Base-by-base conservation (phyloP, 2,888 invertebrate genomes). In the Lasioglossum morio region DNA sequence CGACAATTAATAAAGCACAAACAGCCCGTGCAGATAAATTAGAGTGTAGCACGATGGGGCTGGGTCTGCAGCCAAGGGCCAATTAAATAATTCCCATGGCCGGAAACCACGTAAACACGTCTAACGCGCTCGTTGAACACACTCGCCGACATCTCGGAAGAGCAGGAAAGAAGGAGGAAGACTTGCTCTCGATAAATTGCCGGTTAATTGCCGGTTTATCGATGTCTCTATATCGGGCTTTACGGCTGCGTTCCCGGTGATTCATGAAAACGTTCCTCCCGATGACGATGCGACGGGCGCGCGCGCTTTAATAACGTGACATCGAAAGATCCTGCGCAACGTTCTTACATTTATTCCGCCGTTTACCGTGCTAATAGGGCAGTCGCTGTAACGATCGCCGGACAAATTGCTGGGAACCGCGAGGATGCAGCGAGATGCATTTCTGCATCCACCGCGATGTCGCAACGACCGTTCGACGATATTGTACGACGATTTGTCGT, bases 181-280 rank as follows among this genome's bases (percentile, higher is more conserved):
- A 63, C 19, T 7, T 37, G 12, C 73, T 46, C 69, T 30, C 57
- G 74, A 72, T 69, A 77, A 84, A 81, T 81, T 46, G 53, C 57
- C n/a, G 48, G 57, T 80, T 84, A 80, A 84, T 84, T 60, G 80
- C 80, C 46, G 23, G 73, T 84, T 84, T 81, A 76, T 77, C 72
- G 76, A 77, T 66, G 83, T 60, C 43, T 57, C 27, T 43, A 19
- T 77, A 81, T 81, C 66, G 83, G 37, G 23, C 27, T 53, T 34
- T 37, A 30, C 53, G 66, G 48, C 57, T 46, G 2, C 53, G 30
- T 23, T 4, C 16, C 19, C 63, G 23, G 5, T 37, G 53, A 80
- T 73, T 84, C 57, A 66, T 37, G 30, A 16, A 23, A 40, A 57
- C 72, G 43, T 60, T 37, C 23, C 1, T 34, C 8, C 23, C 53